phyloP scores from a whole-genome alignment of 1,140 invertebrate species.

The Bacillus rossius region DNA sequence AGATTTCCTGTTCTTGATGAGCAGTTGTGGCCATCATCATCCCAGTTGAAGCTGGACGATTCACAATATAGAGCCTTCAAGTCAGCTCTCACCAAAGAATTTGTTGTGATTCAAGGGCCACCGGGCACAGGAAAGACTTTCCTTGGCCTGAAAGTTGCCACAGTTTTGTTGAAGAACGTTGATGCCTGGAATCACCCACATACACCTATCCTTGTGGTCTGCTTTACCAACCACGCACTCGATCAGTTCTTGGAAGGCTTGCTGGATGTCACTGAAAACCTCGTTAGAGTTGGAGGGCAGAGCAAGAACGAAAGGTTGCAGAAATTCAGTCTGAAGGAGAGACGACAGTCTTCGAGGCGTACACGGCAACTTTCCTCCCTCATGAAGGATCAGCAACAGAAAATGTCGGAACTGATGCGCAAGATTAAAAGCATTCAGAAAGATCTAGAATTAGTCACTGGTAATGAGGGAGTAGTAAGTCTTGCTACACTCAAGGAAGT shows the following conservation, averaged over 20 bases:
- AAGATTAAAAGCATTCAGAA: constrained; percentile 5
- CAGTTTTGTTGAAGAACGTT: constrained; percentile 30
- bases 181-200: constrained; percentile 16
- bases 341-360: neutral
- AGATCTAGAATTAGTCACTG: neutral
- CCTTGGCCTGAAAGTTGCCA: constrained; percentile 38
- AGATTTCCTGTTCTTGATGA: constrained; percentile 16
- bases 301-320: constrained; percentile 34
- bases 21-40: constrained; percentile 25
- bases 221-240: constrained; percentile 55
- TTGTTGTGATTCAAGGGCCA: constrained; percentile 52
- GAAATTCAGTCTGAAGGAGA: constrained; percentile 9
- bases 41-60: constrained; percentile 26
- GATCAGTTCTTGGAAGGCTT: constrained; percentile 57
- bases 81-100: constrained; percentile 30
- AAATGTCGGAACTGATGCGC: neutral
- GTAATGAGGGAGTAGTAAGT: constrained; percentile 1
- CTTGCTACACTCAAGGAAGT: neutral
- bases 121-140: constrained; percentile 53
- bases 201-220: constrained; percentile 50
- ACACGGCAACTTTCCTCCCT: neutral
- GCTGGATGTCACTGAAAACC: constrained; percentile 26
- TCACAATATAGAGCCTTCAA: constrained; percentile 31
- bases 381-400: neutral
- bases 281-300: constrained; percentile 46